A percentile compares a stretch with the other conserved stretches of the same genome.
phyloP scores from a whole-genome alignment of 2,113 vertebrate species.

The Epinephelus cyanopodus region DNA sequence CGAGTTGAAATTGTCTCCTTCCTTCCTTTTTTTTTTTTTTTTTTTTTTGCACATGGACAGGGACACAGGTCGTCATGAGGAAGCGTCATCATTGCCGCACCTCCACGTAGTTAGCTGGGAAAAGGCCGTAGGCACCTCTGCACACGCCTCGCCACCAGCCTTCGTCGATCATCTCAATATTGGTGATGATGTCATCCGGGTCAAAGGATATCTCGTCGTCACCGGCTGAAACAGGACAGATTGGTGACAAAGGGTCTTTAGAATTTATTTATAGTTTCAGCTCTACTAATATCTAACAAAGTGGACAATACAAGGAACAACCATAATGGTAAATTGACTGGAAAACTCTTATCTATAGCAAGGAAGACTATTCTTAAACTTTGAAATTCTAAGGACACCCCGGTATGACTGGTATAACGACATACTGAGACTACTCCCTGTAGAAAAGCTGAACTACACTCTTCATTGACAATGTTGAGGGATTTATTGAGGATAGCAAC shows the following conservation, averaged over 20 bases:
- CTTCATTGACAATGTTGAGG: no score
- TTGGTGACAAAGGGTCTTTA: not conserved
- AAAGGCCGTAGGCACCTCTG: constrained; percentile 92
- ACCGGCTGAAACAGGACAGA: constrained; percentile 84
- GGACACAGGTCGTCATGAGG: constrained; percentile 1
- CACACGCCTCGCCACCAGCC: constrained; percentile 98
- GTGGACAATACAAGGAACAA: no score
- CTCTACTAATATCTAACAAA: no score
- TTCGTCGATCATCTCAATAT: constrained; percentile 99
- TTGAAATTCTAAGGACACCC: no score
- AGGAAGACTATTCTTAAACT: no score
- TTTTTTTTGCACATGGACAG: not conserved
- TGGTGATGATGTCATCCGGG: constrained; percentile 97
- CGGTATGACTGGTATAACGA: no score
- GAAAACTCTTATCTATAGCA: no score
- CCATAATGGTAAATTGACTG: no score
- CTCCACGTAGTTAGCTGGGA: constrained; percentile 98
- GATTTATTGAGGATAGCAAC: no score
- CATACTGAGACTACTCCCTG: no score
- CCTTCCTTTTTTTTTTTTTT: not conserved
- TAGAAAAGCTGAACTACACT: no score
- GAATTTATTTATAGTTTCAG: no score
- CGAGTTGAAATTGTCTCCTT: constrained; percentile 15
- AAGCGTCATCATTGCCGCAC: constrained; percentile 86
- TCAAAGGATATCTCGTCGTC: constrained; percentile 99